Base-by-base conservation (phyloP, 1,140 invertebrate species). In the Drosophila bifasciata region DNA sequence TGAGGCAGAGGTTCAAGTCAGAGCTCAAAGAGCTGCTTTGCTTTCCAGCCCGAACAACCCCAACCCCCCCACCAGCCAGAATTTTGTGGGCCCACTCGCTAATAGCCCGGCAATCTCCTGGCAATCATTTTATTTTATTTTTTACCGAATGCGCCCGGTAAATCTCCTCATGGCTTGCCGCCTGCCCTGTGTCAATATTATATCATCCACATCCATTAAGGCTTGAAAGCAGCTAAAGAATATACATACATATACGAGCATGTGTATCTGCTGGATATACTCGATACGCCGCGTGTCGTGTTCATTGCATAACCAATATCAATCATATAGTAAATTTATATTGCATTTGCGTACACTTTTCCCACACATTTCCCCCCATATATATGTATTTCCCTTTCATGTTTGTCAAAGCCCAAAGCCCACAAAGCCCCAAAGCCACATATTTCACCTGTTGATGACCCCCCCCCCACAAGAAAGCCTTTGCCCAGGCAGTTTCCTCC, bases 371-470 rank as follows among this genome's bases (percentile, higher is more conserved):
- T 69, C 36, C 53, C 5, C 23, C 28, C n/a, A n/a, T n/a, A n/a
- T n/a, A n/a, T n/a, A n/a, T n/a, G n/a, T n/a, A 41, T 67, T 74
- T 77, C 23, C 79, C 40, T 69, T 80, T 69, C 67, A 63, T 76
- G 76, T 86, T 76, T 86, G 80, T 69, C 80, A 86, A 86, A 36
- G 11, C 77, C 79, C 61, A 62, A 43, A 48, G 63, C 46, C 64
- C 16, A 58, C 16, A 58, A 41, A 53, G 48, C 25, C n/a, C 46
- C 15, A n/a, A n/a, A n/a, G n/a, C n/a, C n/a, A n/a, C n/a, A n/a
- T n/a, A n/a, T 11, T 28, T 50, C 81, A 85, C 81, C 81, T 85
- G 80, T 85, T 85, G 80, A 85, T 66, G 64, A 44, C 49, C 52
- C 70, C 32, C 53, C n/a, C n/a, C n/a, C n/a, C n/a, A n/a, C n/a